Evolutionary conservation across 2,113 vertebrate species (phyloP), one percentile per base, ranked within the genome.

Genomic region (Mystacornis crossleyi): DNA sequence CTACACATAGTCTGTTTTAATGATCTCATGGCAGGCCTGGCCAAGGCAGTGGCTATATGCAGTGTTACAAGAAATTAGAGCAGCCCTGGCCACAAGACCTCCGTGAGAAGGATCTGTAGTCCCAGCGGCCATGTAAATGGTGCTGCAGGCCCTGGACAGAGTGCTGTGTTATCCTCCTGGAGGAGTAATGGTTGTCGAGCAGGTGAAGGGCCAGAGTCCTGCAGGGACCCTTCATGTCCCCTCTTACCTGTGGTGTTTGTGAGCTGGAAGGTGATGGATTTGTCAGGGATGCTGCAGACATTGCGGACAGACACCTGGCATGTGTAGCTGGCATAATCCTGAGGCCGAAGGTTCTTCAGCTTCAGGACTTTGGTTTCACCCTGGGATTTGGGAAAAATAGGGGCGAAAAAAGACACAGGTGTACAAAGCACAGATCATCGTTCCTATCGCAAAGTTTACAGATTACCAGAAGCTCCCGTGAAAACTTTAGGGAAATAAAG

Each of bases 331-430:
- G 99, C 99, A 29, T 99, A 99, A 97, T 99, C 99, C 92, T 99
- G 99, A 16, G 99, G 99, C 55, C 99, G 93, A 43, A 99, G 97
- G 90, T 99, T 99, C 97, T 99, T 99, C 96, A 99, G 97, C 95
- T 99, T 99, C 97, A 99, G 96, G 92, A 99, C 99, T 98, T 99
- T 99, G 45, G 99, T 99, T 98, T 99, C 99, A 58, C 99, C 99
- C 99, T 99, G 89, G 33, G 45, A 40, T 47, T 96, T 40, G 13
- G 65, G 38, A 87, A 54, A 81, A 88, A 60, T 24, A 12, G 14
- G 23, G 12, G 14, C 5, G 8, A 78, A 81, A 28, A 21, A 78
- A 80, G 36, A 50, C 19, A 48, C 43, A 92, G 12, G 19, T 21
- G 48, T 57, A 43, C 65, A 84, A 57, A 55, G 34, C 60, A 73